Base-by-base conservation (phyloP, 2,113 vertebrate genomes). In the Hystrix cristata region DNA sequence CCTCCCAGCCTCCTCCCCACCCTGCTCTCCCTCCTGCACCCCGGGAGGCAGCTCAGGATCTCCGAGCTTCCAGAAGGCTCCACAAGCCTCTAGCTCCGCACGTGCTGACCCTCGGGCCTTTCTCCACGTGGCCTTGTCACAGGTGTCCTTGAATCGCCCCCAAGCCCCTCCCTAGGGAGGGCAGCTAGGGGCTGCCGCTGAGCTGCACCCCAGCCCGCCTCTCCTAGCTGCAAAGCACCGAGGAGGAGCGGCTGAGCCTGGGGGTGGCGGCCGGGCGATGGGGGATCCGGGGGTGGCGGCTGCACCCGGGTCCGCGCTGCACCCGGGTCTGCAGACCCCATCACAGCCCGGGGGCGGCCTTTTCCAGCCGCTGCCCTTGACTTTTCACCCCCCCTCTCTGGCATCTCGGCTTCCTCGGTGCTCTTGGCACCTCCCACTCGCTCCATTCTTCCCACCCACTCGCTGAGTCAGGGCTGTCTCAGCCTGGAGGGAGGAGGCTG, bases 371-470 rank as follows among this genome's bases (percentile, higher is more conserved):
- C 83, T 67, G 81, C 91, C 91, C 55, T 55, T n/a, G 29, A 64
- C 62, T 53, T 15, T 14, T 16, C 21, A 59, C 53, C 78, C 79
- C 7, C 48, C 27, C 51, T 25, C 25, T 2, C 25, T 31, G 81
- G 3, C 57, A 31, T 83, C 92, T 65, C 76, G 34, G 57, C 87
- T 43, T 88, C 76, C 84, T 59, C 55, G 82, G 38, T 0, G 38
- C 87, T 85, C 19, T 6, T 15, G 80, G 84, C 95, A 69, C 87
- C 72, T 80, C 93, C 57, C 91, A 82, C 76, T 92, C 38, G 12
- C 38, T 72, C 55, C 96, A 82, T 94, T 91, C 71, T 84, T 43
- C 88, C 79, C 96, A 25, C 97, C 95, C 96, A 91, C 97, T 78
- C 62, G 27, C 95, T 93, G 96, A 96, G 95, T 96, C 97, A 96